Base-by-base conservation (phyloP, 2,113 vertebrate species). In the Mustelus asterias region DNA sequence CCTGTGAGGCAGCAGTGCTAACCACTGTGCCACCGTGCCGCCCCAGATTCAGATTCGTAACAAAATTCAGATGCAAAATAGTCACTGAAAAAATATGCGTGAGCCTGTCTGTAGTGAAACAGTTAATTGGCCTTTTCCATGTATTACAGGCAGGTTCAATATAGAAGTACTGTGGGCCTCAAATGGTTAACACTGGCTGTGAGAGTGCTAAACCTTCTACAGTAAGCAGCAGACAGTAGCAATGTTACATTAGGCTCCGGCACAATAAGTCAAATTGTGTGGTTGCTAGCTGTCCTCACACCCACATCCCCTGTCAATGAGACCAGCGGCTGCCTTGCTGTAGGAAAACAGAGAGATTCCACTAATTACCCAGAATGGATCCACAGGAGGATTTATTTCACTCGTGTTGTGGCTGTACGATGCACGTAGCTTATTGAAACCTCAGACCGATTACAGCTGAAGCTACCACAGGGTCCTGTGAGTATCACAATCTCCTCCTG, bases 391-490 rank as follows among this genome's bases (percentile, higher is more conserved):
- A 67, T 93, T 93, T 93, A 65, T 65, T 37, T 65, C 60, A 93
- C 89, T 93, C 37, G 18, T 22, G n/a, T 18, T 18, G 14, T 93
- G 89, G 37, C 89, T 93, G 89, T 37, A 37, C 3, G 60, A 65
- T 93, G 89, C 67, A 67, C 89, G 18, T 37, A 92, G 89, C 60
- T 37, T 6, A 41, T 65, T 93, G 89, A 93, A 65, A 93, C 65
- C 89, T 93, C 89, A 93, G 18, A 58, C 60, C n/a, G 89, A 65
- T 41, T 37, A 67, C 63, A 41, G 33, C 60, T 93, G 89, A 65
- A 93, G 63, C n/a, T 65, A 93, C 89, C 89, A 41, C 58, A 24
- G 89, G 89, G 33, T 93, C 89, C 65, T 93, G 89, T 93, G 89
- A 93, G 89, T 93, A 93, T 37, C 60, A 93, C 18, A n/a, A 29